Conservation (phyloP, 2,113 vertebrate genomes). For the Calyptommatus sinebrachiatus region DNA sequence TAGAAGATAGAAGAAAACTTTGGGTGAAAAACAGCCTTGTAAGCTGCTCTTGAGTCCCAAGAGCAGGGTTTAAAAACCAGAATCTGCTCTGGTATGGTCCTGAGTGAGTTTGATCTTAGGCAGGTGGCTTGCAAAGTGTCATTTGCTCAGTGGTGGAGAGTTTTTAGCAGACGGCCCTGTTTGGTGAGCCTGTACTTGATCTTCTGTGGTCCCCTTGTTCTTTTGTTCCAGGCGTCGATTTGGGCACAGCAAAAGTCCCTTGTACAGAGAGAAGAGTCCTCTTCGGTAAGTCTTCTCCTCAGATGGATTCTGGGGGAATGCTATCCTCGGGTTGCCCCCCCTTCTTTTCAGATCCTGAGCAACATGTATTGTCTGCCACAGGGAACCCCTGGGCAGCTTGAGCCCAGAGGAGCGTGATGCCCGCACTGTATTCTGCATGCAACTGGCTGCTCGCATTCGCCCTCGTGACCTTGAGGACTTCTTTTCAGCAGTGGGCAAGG, state of each 20-base stretch:
- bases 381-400: constrained; percentile 55
- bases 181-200: fast-evolving
- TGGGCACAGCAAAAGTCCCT: constrained; percentile 59
- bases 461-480: constrained; percentile 67
- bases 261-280: constrained; percentile 62
- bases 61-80: too few relatives aligned
- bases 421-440: constrained; percentile 69
- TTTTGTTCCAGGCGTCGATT: constrained; percentile 36
- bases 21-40: too few relatives aligned
- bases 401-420: constrained; percentile 65
- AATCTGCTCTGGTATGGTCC: not conserved
- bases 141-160: too few relatives aligned
- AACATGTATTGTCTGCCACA: constrained; percentile 3
- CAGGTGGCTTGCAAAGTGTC: too few relatives aligned
- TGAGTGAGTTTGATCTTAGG: not conserved
- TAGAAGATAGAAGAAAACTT: too few relatives aligned
- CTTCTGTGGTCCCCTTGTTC: not conserved
- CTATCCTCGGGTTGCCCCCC: not conserved
- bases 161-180: too few relatives aligned
- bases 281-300: constrained; percentile 47
- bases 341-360: too few relatives aligned
- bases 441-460: constrained; percentile 63
- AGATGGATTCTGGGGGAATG: not conserved
- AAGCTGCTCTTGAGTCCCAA: too few relatives aligned
- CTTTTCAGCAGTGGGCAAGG: constrained; percentile 67